phyloP scores from a whole-genome alignment of 2,797 vertebrate genomes.

The Fundulus diaphanus region DNA sequence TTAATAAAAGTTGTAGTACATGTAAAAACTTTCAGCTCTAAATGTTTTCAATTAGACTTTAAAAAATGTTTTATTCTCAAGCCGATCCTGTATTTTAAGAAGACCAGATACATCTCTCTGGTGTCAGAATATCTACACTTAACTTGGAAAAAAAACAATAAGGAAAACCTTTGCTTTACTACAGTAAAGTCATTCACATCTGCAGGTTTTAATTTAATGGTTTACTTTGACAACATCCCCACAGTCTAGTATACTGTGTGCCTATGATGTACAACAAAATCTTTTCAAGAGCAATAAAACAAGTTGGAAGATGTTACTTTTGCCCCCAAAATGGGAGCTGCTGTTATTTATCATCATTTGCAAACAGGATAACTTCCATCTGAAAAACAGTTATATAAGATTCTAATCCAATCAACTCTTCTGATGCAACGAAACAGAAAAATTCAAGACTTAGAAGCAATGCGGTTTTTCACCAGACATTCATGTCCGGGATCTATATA shows the following conservation, averaged over 20 bases:
- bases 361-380: not conserved
- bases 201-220: not conserved
- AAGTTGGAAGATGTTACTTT: not conserved
- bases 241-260: constrained; percentile 12
- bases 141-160: not conserved
- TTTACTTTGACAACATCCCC: not conserved
- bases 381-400: not conserved
- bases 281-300: not conserved
- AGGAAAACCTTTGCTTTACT: not conserved
- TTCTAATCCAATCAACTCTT: not conserved
- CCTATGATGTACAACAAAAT: not conserved
- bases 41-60: not conserved
- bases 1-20: not conserved
- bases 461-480: not conserved
- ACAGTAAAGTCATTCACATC: no score
- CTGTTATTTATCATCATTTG: not conserved
- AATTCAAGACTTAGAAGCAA: not conserved
- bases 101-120: not conserved
- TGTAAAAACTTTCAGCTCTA: not conserved
- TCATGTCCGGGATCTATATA: no score
- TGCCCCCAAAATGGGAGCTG: no score
- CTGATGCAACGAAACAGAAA: not conserved
- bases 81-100: no score
- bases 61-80: not conserved
- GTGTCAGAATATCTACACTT: not conserved